These are phyloP conservation scores for Hanleya hanleyi DNA, from an alignment of 2,888 invertebrate genomes.

Conservation along the genomic window DNA sequence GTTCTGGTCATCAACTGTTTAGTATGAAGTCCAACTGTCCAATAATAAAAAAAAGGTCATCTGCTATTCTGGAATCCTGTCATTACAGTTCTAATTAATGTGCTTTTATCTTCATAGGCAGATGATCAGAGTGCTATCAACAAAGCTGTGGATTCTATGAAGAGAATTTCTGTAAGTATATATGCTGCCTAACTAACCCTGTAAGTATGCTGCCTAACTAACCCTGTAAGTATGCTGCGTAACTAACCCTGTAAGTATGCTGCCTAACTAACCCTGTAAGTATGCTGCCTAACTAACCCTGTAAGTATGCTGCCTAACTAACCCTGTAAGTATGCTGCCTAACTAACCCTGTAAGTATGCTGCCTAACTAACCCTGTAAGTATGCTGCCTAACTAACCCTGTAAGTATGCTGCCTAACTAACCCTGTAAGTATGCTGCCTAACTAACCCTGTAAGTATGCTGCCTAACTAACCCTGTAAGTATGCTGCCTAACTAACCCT, in stretches of 20 bases:
- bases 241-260: too few species aligned
- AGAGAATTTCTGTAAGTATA: slow-evolving; percentile 42
- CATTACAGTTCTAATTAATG: too few species aligned
- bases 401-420: not conserved
- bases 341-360: too few species aligned
- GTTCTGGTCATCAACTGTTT: too few species aligned
- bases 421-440: not conserved
- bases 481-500: too few species aligned
- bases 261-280: not conserved
- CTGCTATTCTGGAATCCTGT: too few species aligned
- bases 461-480: not conserved
- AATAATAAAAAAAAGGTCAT: too few species aligned
- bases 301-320: not conserved
- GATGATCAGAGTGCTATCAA: slow-evolving; percentile 46
- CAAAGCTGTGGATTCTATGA: slow-evolving; percentile 46
- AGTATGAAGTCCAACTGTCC: too few species aligned
- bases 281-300: too few species aligned
- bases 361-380: not conserved
- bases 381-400: too few species aligned
- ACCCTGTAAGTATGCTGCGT: not conserved
- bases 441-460: too few species aligned
- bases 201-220: not conserved
- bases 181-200: not conserved
- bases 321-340: not conserved
- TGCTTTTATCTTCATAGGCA: too few species aligned